phyloP scores from a whole-genome alignment of 2,113 vertebrate species.

The Numida meleagris region DNA sequence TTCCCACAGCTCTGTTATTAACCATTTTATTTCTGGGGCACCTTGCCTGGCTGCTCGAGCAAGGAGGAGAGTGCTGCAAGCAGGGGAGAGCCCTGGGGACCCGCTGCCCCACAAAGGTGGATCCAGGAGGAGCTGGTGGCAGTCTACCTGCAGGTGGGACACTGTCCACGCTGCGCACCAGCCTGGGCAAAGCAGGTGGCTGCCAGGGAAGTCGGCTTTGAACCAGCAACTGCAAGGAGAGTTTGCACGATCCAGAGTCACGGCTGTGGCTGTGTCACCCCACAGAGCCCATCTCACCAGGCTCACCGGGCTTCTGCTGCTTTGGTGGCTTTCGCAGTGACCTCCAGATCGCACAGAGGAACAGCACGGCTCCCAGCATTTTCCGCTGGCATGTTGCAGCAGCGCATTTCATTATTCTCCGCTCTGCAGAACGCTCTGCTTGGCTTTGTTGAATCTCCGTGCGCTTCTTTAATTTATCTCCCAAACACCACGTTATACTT shows the following conservation, averaged over 20 bases:
- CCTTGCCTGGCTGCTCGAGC: not conserved
- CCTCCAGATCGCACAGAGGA: not conserved
- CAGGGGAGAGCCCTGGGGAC: not conserved
- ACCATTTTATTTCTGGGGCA: not conserved
- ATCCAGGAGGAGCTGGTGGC: not conserved
- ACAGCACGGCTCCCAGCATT: not conserved
- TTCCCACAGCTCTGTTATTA: not conserved
- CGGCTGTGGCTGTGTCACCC: accelerated
- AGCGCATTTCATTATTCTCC: not conserved
- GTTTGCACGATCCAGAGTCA: not conserved
- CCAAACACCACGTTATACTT: not conserved
- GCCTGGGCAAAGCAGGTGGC: not conserved
- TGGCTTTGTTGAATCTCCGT: not conserved
- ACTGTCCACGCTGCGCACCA: accelerated
- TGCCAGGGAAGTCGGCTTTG: not conserved
- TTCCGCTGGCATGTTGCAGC: not conserved
- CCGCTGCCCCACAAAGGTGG: not conserved
- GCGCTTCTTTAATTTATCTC: conserved; percentile 23
- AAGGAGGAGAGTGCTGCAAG: not conserved
- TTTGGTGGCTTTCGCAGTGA: not conserved
- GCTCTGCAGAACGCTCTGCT: not conserved
- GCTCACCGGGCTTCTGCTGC: not conserved
- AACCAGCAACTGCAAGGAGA: not conserved
- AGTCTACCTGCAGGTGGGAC: not conserved
- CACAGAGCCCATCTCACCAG: accelerated